Evolutionary conservation across 2,888 invertebrate genomes (phyloP).

Genomic region (Empis stercorea): DNA sequence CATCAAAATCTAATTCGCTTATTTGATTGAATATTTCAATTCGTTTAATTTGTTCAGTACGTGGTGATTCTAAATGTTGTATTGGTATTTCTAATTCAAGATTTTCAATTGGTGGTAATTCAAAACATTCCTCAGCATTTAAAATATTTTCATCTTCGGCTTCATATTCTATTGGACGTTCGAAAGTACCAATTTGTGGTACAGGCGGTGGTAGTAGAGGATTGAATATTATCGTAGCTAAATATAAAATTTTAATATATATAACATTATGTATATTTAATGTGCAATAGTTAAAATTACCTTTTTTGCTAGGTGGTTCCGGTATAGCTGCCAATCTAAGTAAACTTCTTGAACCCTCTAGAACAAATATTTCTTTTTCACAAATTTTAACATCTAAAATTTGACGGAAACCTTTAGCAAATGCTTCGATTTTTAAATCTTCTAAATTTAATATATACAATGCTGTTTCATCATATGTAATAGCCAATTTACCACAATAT

Average conservation of each 20-base stretch:
- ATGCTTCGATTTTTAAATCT: conserved; percentile 50
- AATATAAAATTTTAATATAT: conserved; percentile 2
- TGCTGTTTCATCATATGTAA: conserved; percentile 57
- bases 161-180: conserved; percentile 31
- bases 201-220: conserved; percentile 31
- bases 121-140: conserved; percentile 63
- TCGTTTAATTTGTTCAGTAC: conserved; percentile 36
- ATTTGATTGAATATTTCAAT: conserved; percentile 57
- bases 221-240: conserved; percentile 30
- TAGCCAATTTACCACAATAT: conserved; percentile 57
- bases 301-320: conserved; percentile 42
- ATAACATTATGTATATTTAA: neutral
- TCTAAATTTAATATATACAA: conserved; percentile 66
- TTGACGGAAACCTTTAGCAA: conserved; percentile 48
- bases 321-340: conserved; percentile 64
- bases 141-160: conserved; percentile 38
- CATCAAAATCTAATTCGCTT: conserved; percentile 57
- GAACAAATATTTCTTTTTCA: conserved; percentile 58
- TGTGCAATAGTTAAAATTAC: conserved; percentile 18
- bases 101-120: conserved; percentile 48
- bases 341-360: conserved; percentile 66
- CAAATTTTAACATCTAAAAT: conserved; percentile 28
- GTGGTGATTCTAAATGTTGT: conserved; percentile 29
- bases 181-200: conserved; percentile 22
- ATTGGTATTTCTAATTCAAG: conserved; percentile 38